Evolutionary conservation across 2,797 vertebrate species (phyloP), one percentile per base, ranked within the genome.

Genomic region (Pseudochromis fuscus): DNA sequence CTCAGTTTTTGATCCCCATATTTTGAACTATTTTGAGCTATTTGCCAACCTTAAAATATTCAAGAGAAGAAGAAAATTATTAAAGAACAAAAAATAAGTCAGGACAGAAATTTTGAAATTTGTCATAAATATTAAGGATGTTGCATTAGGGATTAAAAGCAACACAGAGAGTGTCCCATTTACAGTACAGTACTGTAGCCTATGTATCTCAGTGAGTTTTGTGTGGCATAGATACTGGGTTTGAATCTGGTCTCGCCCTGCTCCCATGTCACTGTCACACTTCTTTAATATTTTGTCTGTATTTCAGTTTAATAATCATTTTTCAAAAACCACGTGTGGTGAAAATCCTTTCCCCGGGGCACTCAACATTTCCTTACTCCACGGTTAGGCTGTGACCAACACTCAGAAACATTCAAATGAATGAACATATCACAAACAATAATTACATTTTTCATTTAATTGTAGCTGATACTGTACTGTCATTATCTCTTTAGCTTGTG

Each of bases 1-100:
- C 73, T 72, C 53, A 55, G 72, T 86, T 73, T 85, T 72, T 88
- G 25, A 91, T 88, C 77, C 74, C 10, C 40, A 27, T 67, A 83
- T 80, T 88, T 88, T 84, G 44, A 82, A 81, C 74, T 81, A 73
- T 83, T 87, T 85, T 75, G 57, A 75, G 66, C 69, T 68, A 66
- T 86, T 81, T 87, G 72, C 61, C 74, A 71, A 62, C 37, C 52
- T 63, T 82, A 55, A 90, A 84, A 89, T 88, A 85, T 89, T 90
- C 50, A 86, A 53, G 40, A 64, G 72, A 67, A 50, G 44, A 46
- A 7, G n/a, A 48, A 74, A 65, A 80, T 69, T 48, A 30, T 25
- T 4, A 35, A 69, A 81, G 55, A 55, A n/a, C 30, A 42, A 58
- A 65, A 72, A 62, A 58, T 16, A 15, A 63, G 51, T 33, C 31